These are phyloP conservation scores for Amphiprion ocellaris DNA, from an alignment of 2,113 vertebrate genomes.

Conservation along the genomic window DNA sequence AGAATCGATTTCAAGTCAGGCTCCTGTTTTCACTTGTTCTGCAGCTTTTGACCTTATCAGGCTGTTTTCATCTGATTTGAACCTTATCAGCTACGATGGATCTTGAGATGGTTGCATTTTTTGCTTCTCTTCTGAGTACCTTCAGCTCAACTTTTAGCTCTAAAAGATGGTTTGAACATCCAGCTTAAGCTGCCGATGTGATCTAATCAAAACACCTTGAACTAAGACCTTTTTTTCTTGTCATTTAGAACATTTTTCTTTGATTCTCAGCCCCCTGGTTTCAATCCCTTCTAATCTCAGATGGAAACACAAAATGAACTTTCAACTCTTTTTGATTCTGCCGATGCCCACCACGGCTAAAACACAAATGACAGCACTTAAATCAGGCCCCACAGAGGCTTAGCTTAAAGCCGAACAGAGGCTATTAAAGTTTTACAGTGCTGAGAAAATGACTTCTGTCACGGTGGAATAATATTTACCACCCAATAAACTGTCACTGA, in stretches of 20 bases:
- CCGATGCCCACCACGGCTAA: slow-evolving; percentile 17
- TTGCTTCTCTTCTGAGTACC: neutral
- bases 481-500: slow-evolving; percentile 74
- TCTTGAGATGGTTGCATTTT: neutral
- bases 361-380: slow-evolving; percentile 59
- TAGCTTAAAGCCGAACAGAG: slow-evolving; percentile 57
- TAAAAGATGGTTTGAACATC: neutral
- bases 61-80: neutral
- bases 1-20: no score
- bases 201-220: neutral
- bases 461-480: slow-evolving; percentile 73
- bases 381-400: slow-evolving; percentile 53
- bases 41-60: neutral
- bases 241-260: neutral
- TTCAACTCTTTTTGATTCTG: slow-evolving; percentile 27
- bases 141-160: neutral
- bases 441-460: slow-evolving; percentile 64
- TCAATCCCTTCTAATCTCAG: slow-evolving; percentile 1
- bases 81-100: neutral
- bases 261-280: slow-evolving; percentile 20
- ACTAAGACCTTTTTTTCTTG: neutral
- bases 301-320: slow-evolving; percentile 4
- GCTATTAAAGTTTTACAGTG: slow-evolving; percentile 66
- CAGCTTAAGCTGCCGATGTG: neutral
- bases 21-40: neutral